Percentiles rank a stretch among this genome's conserved stretches.
These are phyloP conservation scores for Sarcophaga subvicina DNA, from an alignment of 2,888 invertebrate genomes.

Conservation along the genomic window DNA sequence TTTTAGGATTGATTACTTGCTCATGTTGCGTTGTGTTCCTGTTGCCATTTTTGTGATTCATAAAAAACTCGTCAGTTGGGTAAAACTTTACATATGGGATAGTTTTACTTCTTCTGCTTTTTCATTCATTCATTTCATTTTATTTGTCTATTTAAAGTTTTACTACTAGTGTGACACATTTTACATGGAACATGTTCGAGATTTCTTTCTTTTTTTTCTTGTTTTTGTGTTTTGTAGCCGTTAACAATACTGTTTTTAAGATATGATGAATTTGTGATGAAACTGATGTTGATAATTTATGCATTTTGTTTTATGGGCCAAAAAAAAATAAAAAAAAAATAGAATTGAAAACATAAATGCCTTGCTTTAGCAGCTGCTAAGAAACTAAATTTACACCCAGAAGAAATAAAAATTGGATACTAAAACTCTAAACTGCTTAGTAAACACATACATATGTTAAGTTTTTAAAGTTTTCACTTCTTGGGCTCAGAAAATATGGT, in stretches of 20 bases:
- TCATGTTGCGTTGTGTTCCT: background rate
- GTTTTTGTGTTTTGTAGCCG: background rate
- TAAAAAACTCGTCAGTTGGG: conserved; percentile 15
- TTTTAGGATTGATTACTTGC: conserved; percentile 64
- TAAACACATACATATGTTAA: too few relatives aligned
- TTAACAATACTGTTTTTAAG: background rate
- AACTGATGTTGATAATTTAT: conserved; percentile 58
- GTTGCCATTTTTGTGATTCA: conserved; percentile 24
- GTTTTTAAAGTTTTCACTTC: too few relatives aligned
- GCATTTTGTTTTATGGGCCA: conserved; percentile 50
- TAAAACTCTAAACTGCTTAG: too few relatives aligned
- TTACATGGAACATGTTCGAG: background rate
- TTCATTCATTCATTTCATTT: background rate
- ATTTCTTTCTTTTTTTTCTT: conserved; percentile 3
- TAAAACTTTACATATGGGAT: conserved; percentile 5
- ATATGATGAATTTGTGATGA: conserved; percentile 64
- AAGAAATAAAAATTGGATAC: too few relatives aligned
- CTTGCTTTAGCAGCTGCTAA: conserved; percentile 27
- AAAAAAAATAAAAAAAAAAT: background rate
- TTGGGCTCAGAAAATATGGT: too few relatives aligned
- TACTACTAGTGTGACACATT: conserved; percentile 17
- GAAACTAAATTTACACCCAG: background rate
- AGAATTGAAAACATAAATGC: background rate
- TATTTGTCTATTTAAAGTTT: conserved; percentile 11
- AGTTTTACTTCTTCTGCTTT: conserved; percentile 27